Evolutionary conservation across 2,888 invertebrate genomes (phyloP).

Genomic region (Plemyria rubiginata): DNA sequence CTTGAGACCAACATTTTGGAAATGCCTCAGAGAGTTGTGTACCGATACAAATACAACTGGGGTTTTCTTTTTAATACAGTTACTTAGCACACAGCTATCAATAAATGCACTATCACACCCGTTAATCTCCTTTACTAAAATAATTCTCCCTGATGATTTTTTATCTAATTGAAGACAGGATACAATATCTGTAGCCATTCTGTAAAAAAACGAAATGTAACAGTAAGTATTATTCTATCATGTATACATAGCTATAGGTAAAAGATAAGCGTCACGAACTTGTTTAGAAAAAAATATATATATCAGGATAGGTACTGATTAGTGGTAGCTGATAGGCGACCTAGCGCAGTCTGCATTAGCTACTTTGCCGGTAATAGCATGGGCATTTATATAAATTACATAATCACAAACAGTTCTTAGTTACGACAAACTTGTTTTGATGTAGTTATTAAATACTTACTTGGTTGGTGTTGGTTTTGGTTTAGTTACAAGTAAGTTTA

Average conservation of each 20-base stretch:
- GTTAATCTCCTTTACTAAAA: slow-evolving; percentile 88
- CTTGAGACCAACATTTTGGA: slow-evolving; percentile 89
- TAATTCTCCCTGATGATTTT: slow-evolving; percentile 80
- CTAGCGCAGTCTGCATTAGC: slow-evolving; percentile 43
- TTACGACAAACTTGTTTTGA: neutral
- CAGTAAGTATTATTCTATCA: neutral
- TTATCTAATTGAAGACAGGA: slow-evolving; percentile 87
- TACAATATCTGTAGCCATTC: slow-evolving; percentile 87
- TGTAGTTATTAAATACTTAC: neutral
- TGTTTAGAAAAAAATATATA: slow-evolving; percentile 43
- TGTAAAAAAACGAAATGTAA: slow-evolving; percentile 44
- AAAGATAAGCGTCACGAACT: slow-evolving; percentile 49
- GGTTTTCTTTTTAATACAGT: slow-evolving; percentile 85
- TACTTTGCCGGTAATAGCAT: slow-evolving; percentile 46
- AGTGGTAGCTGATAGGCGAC: slow-evolving; percentile 43
- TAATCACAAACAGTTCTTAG: slow-evolving; percentile 11
- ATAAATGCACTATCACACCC: slow-evolving; percentile 90
- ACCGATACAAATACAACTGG: slow-evolving; percentile 87
- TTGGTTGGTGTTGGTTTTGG: neutral
- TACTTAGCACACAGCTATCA: slow-evolving; percentile 87
- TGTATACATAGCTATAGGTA: slow-evolving; percentile 16
- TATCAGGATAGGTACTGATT: slow-evolving; percentile 34
- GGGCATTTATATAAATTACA: slow-evolving; percentile 39
- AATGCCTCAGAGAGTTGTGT: slow-evolving; percentile 90
- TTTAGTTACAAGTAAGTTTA: no score